Evolutionary conservation across 2,888 invertebrate genomes (phyloP).

Genomic region (Rhimphoctona megacephalus): DNA sequence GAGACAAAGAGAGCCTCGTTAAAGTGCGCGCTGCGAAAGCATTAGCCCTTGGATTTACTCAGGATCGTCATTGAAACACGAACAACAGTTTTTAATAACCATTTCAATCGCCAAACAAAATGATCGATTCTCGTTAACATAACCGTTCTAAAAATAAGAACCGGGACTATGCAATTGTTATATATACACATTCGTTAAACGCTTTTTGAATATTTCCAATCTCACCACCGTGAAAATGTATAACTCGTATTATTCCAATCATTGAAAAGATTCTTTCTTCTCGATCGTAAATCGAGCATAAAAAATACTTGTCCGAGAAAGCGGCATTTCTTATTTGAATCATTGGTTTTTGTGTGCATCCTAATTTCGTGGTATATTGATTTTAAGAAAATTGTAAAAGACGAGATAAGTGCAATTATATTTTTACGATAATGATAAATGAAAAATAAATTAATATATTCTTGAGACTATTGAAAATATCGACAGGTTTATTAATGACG

Average conservation of each 20-base stretch:
- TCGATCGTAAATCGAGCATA: neutral
- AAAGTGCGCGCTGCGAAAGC: constrained; percentile 80
- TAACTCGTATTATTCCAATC: constrained; percentile 29
- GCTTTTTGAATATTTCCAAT: neutral
- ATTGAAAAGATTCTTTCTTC: neutral
- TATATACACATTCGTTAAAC: neutral
- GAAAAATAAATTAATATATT: constrained; percentile 65
- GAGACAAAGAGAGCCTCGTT: constrained; percentile 78
- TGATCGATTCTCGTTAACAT: neutral
- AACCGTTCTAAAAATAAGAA: neutral
- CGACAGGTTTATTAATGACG: constrained; percentile 6
- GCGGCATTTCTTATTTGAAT: neutral
- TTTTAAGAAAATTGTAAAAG: constrained; percentile 9
- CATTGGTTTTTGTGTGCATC: constrained; percentile 1
- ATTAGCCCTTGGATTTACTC: constrained; percentile 76
- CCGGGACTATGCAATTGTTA: neutral
- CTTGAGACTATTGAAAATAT: constrained; percentile 46
- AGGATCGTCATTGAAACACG: constrained; percentile 3
- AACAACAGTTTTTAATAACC: neutral
- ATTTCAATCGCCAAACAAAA: constrained; percentile 5
- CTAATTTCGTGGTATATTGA: neutral
- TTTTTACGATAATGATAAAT: constrained; percentile 60
- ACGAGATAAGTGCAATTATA: constrained; percentile 61
- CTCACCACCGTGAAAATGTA: neutral
- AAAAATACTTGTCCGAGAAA: neutral